phyloP scores from a whole-genome alignment of 2,888 invertebrate genomes.

The Peribatodes rhomboidaria region DNA sequence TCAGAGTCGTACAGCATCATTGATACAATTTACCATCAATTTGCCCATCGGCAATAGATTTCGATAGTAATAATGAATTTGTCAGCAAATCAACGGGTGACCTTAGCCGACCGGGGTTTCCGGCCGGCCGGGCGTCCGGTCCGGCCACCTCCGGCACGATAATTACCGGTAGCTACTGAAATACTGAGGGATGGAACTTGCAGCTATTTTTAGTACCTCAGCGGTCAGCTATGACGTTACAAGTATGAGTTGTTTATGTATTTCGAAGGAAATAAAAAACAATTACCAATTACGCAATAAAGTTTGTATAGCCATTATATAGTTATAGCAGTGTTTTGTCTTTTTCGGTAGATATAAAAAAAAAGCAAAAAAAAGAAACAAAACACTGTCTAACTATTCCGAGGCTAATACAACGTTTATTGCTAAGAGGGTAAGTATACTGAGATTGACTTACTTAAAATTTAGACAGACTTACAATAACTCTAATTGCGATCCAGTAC shows the following conservation, averaged over 20 bases:
- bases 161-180: conserved; percentile 33
- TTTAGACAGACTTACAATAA: no score
- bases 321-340: no score
- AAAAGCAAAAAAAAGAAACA: no score
- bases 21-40: conserved; percentile 8
- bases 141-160: conserved; percentile 51
- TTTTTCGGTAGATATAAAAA: no score
- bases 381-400: no score
- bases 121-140: conserved; percentile 52
- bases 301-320: no score
- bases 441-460: no score
- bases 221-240: no score
- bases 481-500: no score
- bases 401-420: no score
- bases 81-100: conserved; percentile 48
- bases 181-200: conserved; percentile 14
- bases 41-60: conserved; percentile 17
- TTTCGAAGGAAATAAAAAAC: neutral
- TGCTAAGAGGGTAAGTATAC: no score
- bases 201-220: conserved; percentile 6
- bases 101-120: conserved; percentile 54
- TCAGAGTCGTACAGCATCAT: neutral
- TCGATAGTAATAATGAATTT: conserved; percentile 44
- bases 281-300: no score
- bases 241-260: neutral